phyloP scores from a whole-genome alignment of 2,113 vertebrate genomes.

The Capra hircus region DNA sequence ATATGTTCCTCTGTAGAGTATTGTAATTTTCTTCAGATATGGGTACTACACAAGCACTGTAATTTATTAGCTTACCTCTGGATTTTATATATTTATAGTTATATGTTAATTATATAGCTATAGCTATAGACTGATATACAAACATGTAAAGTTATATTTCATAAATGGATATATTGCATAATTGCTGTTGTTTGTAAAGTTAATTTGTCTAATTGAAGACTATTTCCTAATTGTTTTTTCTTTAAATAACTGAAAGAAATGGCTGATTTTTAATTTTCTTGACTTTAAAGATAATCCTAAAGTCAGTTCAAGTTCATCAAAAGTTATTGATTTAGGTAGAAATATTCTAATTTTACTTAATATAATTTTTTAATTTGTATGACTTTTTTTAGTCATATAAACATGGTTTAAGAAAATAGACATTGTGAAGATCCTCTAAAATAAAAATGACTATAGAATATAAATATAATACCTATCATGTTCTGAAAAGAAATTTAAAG shows the following conservation, averaged over 20 bases:
- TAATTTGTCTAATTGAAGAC: slow-evolving; percentile 4
- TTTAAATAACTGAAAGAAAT: neutral
- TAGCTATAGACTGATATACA: neutral
- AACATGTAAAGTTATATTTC: neutral
- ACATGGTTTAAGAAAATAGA: slow-evolving; percentile 14
- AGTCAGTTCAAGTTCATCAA: slow-evolving; percentile 23
- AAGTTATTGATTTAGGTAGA: slow-evolving; percentile 24
- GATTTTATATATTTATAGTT: neutral
- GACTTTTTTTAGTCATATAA: slow-evolving; percentile 1
- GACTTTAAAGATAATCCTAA: slow-evolving; percentile 19
- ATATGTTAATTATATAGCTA: neutral
- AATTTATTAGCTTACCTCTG: neutral
- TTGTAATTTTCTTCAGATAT: neutral
- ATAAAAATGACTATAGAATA: neutral
- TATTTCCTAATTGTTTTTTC: neutral
- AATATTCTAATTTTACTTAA: slow-evolving; percentile 7
- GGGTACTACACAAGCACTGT: neutral
- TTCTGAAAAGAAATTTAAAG: slow-evolving; percentile 33
- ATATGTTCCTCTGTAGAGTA: neutral
- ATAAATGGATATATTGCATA: neutral
- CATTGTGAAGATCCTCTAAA: slow-evolving; percentile 15
- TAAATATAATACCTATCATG: slow-evolving; percentile 29
- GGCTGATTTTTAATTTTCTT: neutral
- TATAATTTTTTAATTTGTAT: slow-evolving; percentile 19
- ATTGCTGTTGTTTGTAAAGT: slow-evolving; percentile 13